phyloP scores from a whole-genome alignment of 2,888 invertebrate species.

The Agrochola circellaris region DNA sequence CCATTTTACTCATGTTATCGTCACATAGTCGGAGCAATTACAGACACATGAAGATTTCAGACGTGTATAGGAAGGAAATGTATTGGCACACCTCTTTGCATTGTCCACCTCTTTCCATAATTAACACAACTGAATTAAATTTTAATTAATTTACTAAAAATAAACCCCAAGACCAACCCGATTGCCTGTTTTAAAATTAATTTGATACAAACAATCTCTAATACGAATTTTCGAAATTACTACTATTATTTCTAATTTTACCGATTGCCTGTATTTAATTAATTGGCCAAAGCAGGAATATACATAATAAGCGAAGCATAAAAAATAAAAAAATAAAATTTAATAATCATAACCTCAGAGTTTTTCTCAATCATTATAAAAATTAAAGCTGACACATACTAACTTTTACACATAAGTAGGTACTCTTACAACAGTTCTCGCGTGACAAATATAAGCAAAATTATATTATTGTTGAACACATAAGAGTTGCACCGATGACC shows the following conservation, averaged over 20 bases:
- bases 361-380: not conserved
- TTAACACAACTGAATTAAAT: not conserved
- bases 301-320: no score
- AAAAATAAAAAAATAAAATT: not conserved
- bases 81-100: conserved; percentile 12
- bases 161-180: not conserved
- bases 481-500: conserved; percentile 73
- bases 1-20: not conserved
- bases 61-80: not conserved
- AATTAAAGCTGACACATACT: not conserved
- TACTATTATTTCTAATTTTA: no score
- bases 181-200: not conserved
- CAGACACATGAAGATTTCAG: not conserved
- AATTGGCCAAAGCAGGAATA: no score
- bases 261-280: no score
- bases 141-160: not conserved
- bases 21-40: not conserved
- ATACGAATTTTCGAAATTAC: not conserved
- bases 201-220: not conserved
- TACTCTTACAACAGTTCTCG: conserved; percentile 15
- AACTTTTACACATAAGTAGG: not conserved
- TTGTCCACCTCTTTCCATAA: not conserved
- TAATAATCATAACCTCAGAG: no score
- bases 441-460: conserved; percentile 52
- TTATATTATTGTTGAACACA: conserved; percentile 43